Conservation (phyloP, 2,113 vertebrate genomes). For the Ctenomys sociabilis region DNA sequence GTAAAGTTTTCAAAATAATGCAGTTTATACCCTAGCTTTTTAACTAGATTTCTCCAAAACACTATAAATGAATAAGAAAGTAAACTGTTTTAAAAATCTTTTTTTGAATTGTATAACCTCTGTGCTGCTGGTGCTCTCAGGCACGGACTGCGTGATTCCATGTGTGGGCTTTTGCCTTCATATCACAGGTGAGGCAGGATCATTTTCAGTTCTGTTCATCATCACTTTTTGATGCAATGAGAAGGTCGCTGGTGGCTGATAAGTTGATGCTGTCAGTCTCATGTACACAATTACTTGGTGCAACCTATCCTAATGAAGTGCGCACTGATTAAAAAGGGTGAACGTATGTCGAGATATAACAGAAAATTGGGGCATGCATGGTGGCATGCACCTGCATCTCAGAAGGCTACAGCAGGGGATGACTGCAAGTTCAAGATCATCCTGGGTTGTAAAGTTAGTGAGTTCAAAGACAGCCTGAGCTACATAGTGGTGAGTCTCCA, state of each 20-base stretch:
- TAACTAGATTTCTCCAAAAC: background rate
- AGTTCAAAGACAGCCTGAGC: background rate
- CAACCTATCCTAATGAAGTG: background rate
- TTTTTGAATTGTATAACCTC: background rate
- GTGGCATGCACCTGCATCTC: background rate
- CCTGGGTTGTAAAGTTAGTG: background rate
- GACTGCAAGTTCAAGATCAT: background rate
- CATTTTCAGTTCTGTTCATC: background rate
- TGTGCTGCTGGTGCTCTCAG: background rate
- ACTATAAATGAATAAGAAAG: background rate
- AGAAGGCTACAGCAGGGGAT: background rate
- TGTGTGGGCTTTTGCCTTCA: background rate
- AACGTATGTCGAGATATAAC: background rate
- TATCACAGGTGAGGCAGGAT: background rate
- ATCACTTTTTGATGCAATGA: background rate
- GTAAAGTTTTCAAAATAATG: background rate
- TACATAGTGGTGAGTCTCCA: background rate
- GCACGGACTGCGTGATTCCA: background rate
- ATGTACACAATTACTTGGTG: background rate
- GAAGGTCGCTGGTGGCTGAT: background rate
- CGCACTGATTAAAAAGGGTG: background rate
- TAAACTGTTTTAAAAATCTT: background rate
- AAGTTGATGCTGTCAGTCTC: background rate
- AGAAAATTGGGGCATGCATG: background rate
- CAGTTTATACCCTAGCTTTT: background rate